Evolutionary conservation across 2,113 vertebrate species (phyloP).

Genomic region (Podilymbus podiceps): DNA sequence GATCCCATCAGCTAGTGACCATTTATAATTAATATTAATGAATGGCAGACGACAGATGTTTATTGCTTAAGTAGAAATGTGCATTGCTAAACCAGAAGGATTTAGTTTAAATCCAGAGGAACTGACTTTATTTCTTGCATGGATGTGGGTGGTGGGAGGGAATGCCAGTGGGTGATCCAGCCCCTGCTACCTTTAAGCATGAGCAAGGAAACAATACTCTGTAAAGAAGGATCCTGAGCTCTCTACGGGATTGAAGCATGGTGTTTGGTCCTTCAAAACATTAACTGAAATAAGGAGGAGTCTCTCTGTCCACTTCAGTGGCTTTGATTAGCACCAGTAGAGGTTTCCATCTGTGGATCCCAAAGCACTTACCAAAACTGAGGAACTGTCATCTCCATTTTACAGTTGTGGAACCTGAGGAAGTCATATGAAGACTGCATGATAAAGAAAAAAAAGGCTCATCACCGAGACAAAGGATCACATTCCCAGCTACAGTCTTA

Average conservation of each 20-base stretch:
- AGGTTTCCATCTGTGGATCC: not conserved
- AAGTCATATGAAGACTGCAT: not conserved
- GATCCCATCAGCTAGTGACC: slow-evolving; percentile 65
- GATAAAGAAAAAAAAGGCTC: not conserved
- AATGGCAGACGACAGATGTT: slow-evolving; percentile 80
- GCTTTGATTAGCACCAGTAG: not conserved
- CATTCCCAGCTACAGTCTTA: slow-evolving; percentile 28
- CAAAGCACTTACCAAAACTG: not conserved
- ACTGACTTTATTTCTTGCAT: slow-evolving; percentile 53
- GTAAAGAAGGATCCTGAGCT: not conserved
- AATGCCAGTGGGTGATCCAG: slow-evolving; percentile 20
- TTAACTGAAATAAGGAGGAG: not conserved
- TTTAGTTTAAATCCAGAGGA: slow-evolving; percentile 57
- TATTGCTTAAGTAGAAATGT: slow-evolving; percentile 74
- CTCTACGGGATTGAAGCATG: not conserved
- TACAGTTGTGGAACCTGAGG: not conserved
- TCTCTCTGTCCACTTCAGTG: not conserved
- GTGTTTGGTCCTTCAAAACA: not conserved
- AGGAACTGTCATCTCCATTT: not conserved
- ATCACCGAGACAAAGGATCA: not conserved
- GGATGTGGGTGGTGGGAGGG: slow-evolving; percentile 1
- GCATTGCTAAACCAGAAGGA: slow-evolving; percentile 67
- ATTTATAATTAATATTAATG: slow-evolving; percentile 84
- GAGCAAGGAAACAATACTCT: not conserved
- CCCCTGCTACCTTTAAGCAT: slow-evolving; percentile 1